Percentiles rank a stretch among this genome's conserved stretches.
phyloP scores from a whole-genome alignment of 2,113 vertebrate genomes.

The Caloenas nicobarica region DNA sequence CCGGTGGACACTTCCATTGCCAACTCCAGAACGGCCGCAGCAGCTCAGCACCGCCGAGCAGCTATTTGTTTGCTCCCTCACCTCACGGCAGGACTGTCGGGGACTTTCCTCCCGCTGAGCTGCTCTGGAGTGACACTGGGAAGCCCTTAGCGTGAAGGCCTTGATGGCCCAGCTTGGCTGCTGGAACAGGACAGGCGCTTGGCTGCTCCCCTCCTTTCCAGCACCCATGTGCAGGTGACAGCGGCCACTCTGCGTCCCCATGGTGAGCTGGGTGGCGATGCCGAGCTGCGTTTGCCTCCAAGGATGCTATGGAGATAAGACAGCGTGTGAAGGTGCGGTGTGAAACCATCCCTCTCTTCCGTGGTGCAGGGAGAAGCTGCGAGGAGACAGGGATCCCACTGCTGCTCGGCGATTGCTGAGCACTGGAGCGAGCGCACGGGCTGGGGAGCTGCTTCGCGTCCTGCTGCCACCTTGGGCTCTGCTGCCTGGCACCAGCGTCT shows the following conservation, averaged over 20 bases:
- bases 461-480: not conserved
- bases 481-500: not conserved
- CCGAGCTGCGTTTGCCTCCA: not conserved
- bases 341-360: not conserved
- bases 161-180: not conserved
- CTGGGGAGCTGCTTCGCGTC: not conserved
- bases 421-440: not conserved
- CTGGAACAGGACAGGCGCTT: not conserved
- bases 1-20: not conserved
- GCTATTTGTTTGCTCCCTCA: not conserved
- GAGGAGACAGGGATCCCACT: not conserved
- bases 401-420: accelerated
- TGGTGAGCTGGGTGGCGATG: accelerated
- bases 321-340: not conserved
- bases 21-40: not conserved
- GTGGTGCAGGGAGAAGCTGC: accelerated
- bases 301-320: not conserved
- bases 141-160: not conserved
- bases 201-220: not conserved
- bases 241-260: not conserved
- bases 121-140: not conserved
- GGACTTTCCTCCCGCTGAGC: not conserved
- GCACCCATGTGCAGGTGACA: not conserved
- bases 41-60: not conserved
- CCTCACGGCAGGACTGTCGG: not conserved